Conservation (phyloP, 2,113 vertebrate genomes). For the Colius striatus region DNA sequence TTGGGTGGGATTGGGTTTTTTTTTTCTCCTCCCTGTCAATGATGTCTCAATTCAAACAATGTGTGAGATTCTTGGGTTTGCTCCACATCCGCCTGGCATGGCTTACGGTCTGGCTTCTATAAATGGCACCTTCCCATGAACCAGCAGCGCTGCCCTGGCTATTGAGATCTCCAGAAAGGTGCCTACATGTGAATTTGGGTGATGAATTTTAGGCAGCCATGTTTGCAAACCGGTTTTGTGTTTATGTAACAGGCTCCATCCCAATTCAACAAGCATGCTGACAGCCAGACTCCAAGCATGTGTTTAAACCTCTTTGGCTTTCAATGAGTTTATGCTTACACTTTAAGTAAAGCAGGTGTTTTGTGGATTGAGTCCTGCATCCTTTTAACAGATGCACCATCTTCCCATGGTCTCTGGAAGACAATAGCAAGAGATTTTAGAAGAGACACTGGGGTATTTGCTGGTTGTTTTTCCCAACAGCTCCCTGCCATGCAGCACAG, state of each 20-base stretch:
- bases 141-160: not conserved
- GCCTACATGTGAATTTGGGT: not conserved
- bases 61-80: slow-evolving; percentile 44
- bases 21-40: slow-evolving; percentile 25
- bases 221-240: not conserved
- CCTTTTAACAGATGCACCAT: not conserved
- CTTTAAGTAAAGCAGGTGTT: slow-evolving; percentile 17
- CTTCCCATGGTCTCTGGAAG: not conserved
- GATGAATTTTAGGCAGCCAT: slow-evolving; percentile 7
- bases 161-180: not conserved
- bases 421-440: not conserved
- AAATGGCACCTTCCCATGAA: slow-evolving; percentile 30
- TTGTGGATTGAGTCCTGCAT: not conserved
- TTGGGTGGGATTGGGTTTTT: not conserved
- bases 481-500: not conserved
- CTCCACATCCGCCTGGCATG: not conserved
- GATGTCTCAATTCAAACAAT: slow-evolving; percentile 52
- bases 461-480: not conserved
- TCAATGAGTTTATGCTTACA: slow-evolving; percentile 6
- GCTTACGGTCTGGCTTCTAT: slow-evolving; percentile 24
- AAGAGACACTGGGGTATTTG: not conserved
- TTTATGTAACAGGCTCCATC: not conserved
- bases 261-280: not conserved
- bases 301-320: not conserved
- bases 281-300: slow-evolving; percentile 18